These are phyloP conservation scores for Dendropsophus ebraccatus DNA, from an alignment of 2,113 vertebrate genomes.

Conservation along the genomic window DNA sequence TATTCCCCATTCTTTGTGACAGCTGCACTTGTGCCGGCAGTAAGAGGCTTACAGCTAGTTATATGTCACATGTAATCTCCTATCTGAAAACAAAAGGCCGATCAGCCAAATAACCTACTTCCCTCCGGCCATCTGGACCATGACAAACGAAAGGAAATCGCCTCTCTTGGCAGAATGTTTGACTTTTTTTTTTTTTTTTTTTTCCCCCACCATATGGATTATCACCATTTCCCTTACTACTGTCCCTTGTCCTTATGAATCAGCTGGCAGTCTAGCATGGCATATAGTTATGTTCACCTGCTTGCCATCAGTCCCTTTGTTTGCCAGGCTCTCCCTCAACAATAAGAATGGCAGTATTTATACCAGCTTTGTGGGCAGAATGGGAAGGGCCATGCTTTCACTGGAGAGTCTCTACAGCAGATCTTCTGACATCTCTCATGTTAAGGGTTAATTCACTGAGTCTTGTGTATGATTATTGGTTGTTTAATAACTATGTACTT, in stretches of 20 bases:
- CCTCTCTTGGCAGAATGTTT: neutral
- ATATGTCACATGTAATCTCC: constrained; percentile 39
- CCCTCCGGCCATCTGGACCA: constrained; percentile 24
- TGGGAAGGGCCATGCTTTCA: too few relatives aligned
- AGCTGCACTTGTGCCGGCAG: constrained; percentile 1
- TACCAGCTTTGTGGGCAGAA: too few relatives aligned
- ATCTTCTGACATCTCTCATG: too few relatives aligned
- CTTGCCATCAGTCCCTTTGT: too few relatives aligned
- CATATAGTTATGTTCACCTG: too few relatives aligned
- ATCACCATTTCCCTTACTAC: neutral
- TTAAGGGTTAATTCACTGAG: too few relatives aligned
- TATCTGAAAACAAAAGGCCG: constrained; percentile 10
- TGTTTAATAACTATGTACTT: too few relatives aligned
- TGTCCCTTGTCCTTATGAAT: neutral
- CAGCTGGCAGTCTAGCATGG: too few relatives aligned
- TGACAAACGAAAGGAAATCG: neutral
- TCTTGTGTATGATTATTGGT: too few relatives aligned
- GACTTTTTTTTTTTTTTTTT: neutral
- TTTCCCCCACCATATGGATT: neutral
- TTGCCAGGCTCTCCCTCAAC: too few relatives aligned
- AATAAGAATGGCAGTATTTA: too few relatives aligned
- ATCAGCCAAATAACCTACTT: constrained; percentile 21
- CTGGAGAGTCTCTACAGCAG: too few relatives aligned
- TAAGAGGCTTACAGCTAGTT: constrained; percentile 51
- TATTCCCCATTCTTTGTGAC: neutral